Conservation (phyloP, 2,797 vertebrate species). For the Karalla daura region DNA sequence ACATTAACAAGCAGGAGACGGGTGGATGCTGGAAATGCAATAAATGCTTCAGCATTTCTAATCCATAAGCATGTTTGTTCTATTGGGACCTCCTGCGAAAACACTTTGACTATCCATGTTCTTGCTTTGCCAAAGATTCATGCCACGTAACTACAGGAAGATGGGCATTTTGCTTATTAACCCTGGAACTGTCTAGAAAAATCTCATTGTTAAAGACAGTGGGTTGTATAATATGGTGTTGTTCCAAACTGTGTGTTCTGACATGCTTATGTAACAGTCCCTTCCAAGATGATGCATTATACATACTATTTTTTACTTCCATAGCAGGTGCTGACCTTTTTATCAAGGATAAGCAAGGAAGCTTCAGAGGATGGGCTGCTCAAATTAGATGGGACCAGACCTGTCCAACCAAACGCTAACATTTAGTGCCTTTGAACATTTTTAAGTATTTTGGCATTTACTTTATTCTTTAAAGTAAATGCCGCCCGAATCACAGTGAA, state of each 20-base stretch:
- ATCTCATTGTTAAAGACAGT: not conserved
- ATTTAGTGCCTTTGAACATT: constrained; percentile 26
- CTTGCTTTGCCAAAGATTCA: not conserved
- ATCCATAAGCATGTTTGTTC: not conserved
- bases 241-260: not conserved
- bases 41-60: not conserved
- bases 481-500: no score
- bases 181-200: not conserved
- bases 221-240: constrained; percentile 6
- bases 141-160: not conserved
- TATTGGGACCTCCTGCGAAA: not conserved
- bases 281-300: constrained; percentile 32
- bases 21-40: not conserved
- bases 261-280: not conserved
- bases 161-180: not conserved
- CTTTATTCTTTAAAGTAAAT: not conserved
- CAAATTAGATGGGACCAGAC: constrained; percentile 2
- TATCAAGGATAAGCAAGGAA: constrained; percentile 20
- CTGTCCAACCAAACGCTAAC: constrained; percentile 21
- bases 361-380: constrained; percentile 21
- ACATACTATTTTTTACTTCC: constrained; percentile 20
- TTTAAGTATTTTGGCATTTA: constrained; percentile 50
- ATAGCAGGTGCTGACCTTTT: constrained; percentile 53
- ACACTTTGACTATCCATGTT: not conserved
- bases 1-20: not conserved